Evolutionary conservation across 2,888 invertebrate species (phyloP).

Genomic region (Drosophila parthenogenetica): DNA sequence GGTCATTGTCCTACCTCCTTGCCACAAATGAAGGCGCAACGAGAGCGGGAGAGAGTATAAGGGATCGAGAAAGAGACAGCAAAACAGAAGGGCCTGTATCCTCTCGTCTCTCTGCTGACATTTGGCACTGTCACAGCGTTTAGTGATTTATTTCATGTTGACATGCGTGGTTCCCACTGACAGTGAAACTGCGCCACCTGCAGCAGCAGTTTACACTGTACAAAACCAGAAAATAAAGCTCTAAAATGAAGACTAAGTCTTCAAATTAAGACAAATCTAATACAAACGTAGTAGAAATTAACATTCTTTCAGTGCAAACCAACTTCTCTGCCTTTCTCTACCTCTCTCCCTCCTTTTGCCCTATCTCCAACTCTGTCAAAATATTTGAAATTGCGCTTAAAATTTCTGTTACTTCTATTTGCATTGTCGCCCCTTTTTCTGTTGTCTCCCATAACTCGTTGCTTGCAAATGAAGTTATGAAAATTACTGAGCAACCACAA

Average conservation of each 20-base stretch:
- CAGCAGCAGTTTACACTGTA: not conserved
- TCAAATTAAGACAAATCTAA: too few relatives aligned
- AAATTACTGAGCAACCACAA: conserved; percentile 60
- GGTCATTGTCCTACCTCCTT: conserved; percentile 59
- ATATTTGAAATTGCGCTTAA: conserved; percentile 40
- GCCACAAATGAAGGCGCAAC: not conserved
- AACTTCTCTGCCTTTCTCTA: not conserved
- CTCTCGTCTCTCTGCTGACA: conserved; percentile 49
- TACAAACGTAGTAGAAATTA: too few relatives aligned
- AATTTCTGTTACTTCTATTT: conserved; percentile 58
- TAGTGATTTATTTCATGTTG: conserved; percentile 81
- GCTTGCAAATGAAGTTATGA: conserved; percentile 75
- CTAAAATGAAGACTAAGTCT: too few relatives aligned
- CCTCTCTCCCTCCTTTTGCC: not conserved
- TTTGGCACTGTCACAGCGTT: conserved; percentile 78
- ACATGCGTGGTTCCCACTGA: conserved; percentile 62
- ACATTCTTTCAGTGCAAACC: not conserved
- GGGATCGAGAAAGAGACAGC: conserved; percentile 24
- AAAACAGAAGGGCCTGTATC: conserved; percentile 18
- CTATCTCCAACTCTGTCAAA: not conserved
- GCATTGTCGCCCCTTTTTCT: conserved; percentile 20
- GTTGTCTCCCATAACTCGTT: conserved; percentile 3
- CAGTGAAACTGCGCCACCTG: conserved; percentile 7
- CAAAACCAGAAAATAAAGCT: not conserved
- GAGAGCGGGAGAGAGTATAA: not conserved